Evolutionary conservation across 2,797 vertebrate genomes (phyloP).

Genomic region (Mionectes olivaceus): DNA sequence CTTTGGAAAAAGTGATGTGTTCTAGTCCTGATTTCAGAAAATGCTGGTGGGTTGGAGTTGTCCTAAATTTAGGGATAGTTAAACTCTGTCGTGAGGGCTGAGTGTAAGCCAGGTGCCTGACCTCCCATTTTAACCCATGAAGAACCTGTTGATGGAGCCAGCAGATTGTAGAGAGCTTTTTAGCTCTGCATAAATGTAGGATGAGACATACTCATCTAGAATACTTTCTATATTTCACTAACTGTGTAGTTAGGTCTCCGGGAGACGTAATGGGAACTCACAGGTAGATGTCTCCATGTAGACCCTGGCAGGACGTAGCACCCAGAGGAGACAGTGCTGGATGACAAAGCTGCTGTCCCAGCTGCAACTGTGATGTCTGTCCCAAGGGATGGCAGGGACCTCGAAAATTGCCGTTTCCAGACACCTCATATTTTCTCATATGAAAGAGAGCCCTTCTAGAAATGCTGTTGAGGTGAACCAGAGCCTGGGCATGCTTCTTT

Average conservation of each 20-base stretch:
- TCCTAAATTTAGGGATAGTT: background rate
- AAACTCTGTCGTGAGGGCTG: background rate
- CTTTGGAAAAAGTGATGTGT: background rate
- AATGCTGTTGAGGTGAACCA: background rate
- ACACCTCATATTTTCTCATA: background rate
- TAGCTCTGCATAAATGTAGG: background rate
- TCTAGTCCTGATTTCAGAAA: background rate
- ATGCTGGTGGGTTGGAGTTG: background rate
- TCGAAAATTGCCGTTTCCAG: background rate
- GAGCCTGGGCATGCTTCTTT: background rate
- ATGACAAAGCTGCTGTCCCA: background rate
- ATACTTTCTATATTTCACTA: background rate
- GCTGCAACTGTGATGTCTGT: background rate
- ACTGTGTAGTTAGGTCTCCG: background rate
- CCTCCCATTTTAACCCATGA: background rate
- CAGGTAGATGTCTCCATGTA: accelerated
- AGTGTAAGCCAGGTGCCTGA: background rate
- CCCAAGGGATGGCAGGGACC: background rate
- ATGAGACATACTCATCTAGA: background rate
- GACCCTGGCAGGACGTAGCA: background rate
- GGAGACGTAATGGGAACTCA: background rate
- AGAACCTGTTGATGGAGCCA: background rate
- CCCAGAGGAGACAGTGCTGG: background rate
- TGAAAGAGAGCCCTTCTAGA: background rate
- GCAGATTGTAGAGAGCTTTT: background rate